Evolutionary conservation across 2,113 vertebrate species (phyloP), one percentile per base, ranked within the genome.

Genomic region (Rhinoptilus africanus): DNA sequence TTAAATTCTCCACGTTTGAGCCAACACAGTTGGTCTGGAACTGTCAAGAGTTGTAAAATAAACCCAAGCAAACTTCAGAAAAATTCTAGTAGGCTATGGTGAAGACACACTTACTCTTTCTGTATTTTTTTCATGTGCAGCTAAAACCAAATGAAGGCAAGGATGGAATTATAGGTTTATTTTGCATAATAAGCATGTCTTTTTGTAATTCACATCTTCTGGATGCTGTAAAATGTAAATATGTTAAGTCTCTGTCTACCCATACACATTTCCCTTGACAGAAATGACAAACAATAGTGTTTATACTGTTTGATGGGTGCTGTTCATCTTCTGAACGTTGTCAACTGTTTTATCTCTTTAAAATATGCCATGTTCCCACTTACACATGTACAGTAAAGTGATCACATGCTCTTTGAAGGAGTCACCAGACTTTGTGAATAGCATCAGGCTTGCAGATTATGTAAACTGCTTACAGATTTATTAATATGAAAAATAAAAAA

Each of bases 171-270:
- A 85, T 30, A 82, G n/a, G 12, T 57, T 85, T 93, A 74, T 85
- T 95, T 96, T 88, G 64, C 75, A 92, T 93, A 94, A 63, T 82
- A 97, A 93, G 53, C 41, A 67, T 37, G 39, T 75, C 41, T 92
- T 85, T 67, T 71, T 94, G 63, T 85, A 95, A 97, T 88, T 96
- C 87, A 94, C 59, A 91, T 32, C 39, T 95, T 96, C 56, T 88
- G 66, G 60, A 84, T 94, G 41, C 41, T 69, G 50, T 81, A 93
- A 94, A 88, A 94, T 89, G 79, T 80, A 95, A 96, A 93, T 88
- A 81, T 62, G 20, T 56, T 95, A 95, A 85, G 59, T 75, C 63
- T 32, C 63, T 89, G 73, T 77, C 86, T 90, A 59, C 53, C 6
- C 76, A 51, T 66, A 90, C 59, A 91, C 7, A 79, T 93, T 75